Percentiles rank a stretch among this genome's conserved stretches.
Evolutionary conservation across 2,113 vertebrate genomes (phyloP).

Genomic region (Clinocottus analis): DNA sequence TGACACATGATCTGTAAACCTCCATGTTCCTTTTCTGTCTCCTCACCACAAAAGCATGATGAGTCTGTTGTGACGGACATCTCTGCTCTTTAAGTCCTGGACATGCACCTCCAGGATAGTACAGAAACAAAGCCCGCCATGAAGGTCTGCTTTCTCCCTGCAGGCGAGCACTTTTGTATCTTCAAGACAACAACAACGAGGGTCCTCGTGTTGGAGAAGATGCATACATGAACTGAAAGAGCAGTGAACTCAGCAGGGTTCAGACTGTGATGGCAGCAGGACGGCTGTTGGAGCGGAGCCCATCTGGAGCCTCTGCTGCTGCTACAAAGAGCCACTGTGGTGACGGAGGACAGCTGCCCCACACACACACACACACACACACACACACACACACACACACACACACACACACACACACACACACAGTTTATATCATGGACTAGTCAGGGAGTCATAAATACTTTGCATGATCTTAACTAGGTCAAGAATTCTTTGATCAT

Average conservation of each 20-base stretch:
- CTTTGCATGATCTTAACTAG: background rate
- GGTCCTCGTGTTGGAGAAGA: background rate
- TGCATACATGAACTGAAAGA: background rate
- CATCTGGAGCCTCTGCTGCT: slow-evolving; percentile 30
- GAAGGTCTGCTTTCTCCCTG: slow-evolving; percentile 39
- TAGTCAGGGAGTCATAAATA: no score
- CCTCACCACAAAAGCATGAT: slow-evolving; percentile 29
- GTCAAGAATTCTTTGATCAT: no score
- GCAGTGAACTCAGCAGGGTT: no score
- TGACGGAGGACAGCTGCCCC: slow-evolving; percentile 72
- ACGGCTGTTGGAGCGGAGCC: no score
- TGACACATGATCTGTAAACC: slow-evolving; percentile 15
- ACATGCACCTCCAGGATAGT: no score
- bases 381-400: slow-evolving; percentile 3
- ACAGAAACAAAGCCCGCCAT: slow-evolving; percentile 48
- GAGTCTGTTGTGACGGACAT: slow-evolving; percentile 48
- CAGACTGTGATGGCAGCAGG: no score
- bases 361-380: slow-evolving; percentile 3
- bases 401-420: slow-evolving; percentile 37
- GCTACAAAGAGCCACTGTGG: slow-evolving; percentile 68
- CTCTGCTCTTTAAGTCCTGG: no score
- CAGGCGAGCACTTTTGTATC: slow-evolving; percentile 9
- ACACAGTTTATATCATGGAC: background rate
- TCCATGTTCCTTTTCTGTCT: background rate
- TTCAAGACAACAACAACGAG: slow-evolving; percentile 29